phyloP scores from a whole-genome alignment of 2,888 invertebrate genomes.

The Cryptus viduatorius region DNA sequence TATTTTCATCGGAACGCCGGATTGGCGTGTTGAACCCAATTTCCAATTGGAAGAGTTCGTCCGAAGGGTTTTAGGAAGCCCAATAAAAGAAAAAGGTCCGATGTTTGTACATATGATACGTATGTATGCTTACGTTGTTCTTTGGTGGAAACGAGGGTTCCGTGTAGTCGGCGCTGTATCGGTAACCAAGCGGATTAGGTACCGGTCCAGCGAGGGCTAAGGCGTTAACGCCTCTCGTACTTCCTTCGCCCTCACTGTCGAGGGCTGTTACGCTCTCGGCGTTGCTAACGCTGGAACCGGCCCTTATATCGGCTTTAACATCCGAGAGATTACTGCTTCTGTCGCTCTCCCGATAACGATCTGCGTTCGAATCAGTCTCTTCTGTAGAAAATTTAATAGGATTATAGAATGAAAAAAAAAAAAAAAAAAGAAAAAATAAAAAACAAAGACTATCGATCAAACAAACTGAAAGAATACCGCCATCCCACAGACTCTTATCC shows the following conservation, averaged over 20 bases:
- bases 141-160: conserved; percentile 93
- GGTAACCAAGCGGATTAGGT: conserved; percentile 90
- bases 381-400: conserved; percentile 76
- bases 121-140: conserved; percentile 86
- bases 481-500: neutral
- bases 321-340: conserved; percentile 97
- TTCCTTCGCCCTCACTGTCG: conserved; percentile 86
- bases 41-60: no score
- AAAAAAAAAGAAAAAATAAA: conserved; percentile 1
- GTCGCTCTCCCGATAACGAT: conserved; percentile 90
- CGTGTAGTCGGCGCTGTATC: conserved; percentile 92
- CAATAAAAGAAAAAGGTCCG: no score
- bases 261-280: conserved; percentile 88
- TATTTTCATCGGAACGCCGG: no score
- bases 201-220: conserved; percentile 91
- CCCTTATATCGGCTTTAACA: conserved; percentile 94
- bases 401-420: neutral
- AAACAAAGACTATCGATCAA: neutral
- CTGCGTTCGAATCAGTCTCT: conserved; percentile 84
- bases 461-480: neutral
- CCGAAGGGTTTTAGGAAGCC: no score
- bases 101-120: neutral
- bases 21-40: no score
- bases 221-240: conserved; percentile 86
- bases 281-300: conserved; percentile 92